Base-by-base conservation (phyloP, 2,113 vertebrate species). In the Phrynosoma platyrhinos region DNA sequence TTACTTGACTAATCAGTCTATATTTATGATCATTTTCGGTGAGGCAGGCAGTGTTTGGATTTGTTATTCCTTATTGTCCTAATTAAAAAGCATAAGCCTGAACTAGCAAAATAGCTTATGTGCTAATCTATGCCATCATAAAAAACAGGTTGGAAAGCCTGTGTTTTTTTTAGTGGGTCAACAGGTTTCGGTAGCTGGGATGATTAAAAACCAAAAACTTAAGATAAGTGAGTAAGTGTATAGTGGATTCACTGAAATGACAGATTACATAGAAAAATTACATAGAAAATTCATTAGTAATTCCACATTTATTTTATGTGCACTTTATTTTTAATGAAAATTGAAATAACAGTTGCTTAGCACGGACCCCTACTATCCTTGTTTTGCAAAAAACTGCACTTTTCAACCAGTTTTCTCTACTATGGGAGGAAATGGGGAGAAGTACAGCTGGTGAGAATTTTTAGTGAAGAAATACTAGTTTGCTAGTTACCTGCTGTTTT, bases 81-180 rank as follows among this genome's bases (percentile, higher is more conserved):
- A 42, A 68, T 71, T 79, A 64, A 92, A 30, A 32, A n/a, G 4
- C 7, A 13, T 93, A 84, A 89, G 88, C 84, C 83, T 53, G 47
- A 89, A 91, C 92, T 3, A 64, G 92, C 89, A 79, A 89, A 64
- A 66, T 47, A 75, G 75, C 47, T 3, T 1, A 1, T 0, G 0
- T 78, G 27, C n/a, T 27, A 20, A 72, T 92, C 9, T 13, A 13
- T 72, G 86, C n/a, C 42, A 3, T 82, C 92, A 92, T 90, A 86
- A 91, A 91, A 87, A 68, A 3, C 14, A 36, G 87, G 32, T n/a
- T 85, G 78, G 79, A 88, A 4, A 0, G 0, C 80, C 89, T 83
- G 64, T 1, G 32, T 89, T 81, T 4, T 87, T 88, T 89, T 85
- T 91, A 16, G 20, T 30, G 9, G 64, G 27, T 12, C 23, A 69